These are phyloP conservation scores for Hiodon tergisus DNA, from an alignment of 2,113 vertebrate species.

Conservation along the genomic window DNA sequence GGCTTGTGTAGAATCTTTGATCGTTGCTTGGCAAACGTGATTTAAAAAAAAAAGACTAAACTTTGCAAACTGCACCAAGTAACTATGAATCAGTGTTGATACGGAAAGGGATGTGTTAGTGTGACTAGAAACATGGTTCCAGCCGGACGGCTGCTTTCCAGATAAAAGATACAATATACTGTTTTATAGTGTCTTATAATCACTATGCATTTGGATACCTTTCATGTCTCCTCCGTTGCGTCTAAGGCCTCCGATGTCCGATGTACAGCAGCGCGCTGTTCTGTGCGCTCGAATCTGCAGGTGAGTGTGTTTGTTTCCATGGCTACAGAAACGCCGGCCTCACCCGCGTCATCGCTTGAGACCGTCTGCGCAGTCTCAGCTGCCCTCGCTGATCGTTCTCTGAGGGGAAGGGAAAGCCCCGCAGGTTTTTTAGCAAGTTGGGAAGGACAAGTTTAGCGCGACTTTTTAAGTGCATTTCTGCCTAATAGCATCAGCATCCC, in stretches of 20 bases:
- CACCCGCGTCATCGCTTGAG: slow-evolving; percentile 56
- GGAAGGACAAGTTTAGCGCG: slow-evolving; percentile 8
- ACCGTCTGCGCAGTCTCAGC: slow-evolving; percentile 49
- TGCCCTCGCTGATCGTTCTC: slow-evolving; percentile 16
- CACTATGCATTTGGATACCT: background rate
- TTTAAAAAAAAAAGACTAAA: too few relatives aligned
- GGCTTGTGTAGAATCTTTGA: too few relatives aligned
- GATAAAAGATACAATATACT: too few relatives aligned
- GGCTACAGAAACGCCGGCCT: slow-evolving; percentile 59
- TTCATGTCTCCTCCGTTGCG: background rate
- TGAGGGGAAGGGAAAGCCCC: background rate
- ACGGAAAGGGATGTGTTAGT: too few relatives aligned
- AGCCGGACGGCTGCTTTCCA: too few relatives aligned
- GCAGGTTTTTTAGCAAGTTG: background rate
- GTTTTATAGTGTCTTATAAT: background rate
- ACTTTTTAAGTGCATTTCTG: background rate
- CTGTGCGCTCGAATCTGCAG: slow-evolving; percentile 4
- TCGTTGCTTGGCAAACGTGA: too few relatives aligned
- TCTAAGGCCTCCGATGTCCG: background rate
- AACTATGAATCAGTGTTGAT: too few relatives aligned
- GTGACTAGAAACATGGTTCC: too few relatives aligned
- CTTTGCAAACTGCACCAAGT: too few relatives aligned
- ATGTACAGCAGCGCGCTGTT: slow-evolving; percentile 11
- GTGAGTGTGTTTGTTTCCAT: slow-evolving; percentile 48
- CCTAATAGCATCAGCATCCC: background rate